Evolutionary conservation across 2,113 vertebrate genomes (phyloP).

Genomic region (Pseudorectes ferrugineus): DNA sequence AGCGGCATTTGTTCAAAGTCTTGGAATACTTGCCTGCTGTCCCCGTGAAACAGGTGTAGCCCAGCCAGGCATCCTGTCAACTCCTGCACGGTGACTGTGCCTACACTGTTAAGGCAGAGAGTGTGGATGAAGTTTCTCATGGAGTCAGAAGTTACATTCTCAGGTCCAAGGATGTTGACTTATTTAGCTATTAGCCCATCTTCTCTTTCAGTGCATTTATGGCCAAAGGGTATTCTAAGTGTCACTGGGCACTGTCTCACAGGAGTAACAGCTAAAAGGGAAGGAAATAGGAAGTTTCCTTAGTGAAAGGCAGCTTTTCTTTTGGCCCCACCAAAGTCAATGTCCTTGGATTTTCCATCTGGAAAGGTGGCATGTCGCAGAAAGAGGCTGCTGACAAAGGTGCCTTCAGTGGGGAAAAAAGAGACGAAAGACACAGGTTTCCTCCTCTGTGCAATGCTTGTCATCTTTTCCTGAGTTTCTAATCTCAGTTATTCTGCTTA

Average conservation of each 20-base stretch:
- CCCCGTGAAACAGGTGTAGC: background rate
- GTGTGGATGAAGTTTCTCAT: background rate
- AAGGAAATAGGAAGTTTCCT: background rate
- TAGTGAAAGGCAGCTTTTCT: background rate
- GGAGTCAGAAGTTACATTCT: background rate
- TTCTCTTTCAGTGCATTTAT: background rate
- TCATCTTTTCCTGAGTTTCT: background rate
- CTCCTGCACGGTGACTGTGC: background rate
- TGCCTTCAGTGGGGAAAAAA: background rate
- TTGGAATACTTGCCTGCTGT: background rate
- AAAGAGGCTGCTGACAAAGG: background rate
- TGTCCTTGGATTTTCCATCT: background rate
- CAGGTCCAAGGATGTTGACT: background rate
- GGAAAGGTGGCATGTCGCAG: background rate
- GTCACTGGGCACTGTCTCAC: background rate
- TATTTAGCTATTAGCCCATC: background rate
- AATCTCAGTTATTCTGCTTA: background rate
- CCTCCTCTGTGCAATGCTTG: background rate
- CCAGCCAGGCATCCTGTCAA: background rate
- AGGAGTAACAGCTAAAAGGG: background rate
- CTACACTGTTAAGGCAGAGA: background rate
- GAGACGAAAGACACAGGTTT: background rate
- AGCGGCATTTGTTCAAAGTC: background rate
- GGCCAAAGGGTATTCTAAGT: background rate
- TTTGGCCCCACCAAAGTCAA: background rate